Conservation (phyloP, 2,113 vertebrate genomes). For the Siphamia tubifer region DNA sequence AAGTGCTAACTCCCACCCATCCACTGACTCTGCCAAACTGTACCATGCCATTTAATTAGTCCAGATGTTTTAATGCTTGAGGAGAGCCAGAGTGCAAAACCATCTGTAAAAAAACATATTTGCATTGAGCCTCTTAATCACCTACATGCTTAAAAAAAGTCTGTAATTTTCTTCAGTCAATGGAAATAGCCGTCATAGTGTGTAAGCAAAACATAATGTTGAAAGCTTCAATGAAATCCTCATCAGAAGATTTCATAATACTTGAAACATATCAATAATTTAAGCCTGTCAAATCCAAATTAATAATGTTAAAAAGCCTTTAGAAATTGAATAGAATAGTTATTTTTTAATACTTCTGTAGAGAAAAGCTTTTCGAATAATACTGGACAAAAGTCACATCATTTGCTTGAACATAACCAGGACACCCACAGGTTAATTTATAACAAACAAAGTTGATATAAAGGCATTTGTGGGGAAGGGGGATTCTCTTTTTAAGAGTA, state of each 20-base stretch:
- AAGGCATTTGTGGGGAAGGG: background rate
- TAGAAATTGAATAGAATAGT: too few relatives aligned
- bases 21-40: conserved; percentile 50
- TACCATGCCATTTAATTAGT: conserved; percentile 53
- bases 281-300: background rate
- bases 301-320: too few relatives aligned
- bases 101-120: conserved; percentile 31
- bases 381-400: background rate
- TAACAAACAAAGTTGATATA: background rate
- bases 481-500: background rate
- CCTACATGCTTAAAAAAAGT: conserved; percentile 11
- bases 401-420: background rate
- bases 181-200: too few relatives aligned
- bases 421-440: too few relatives aligned
- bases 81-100: conserved; percentile 29
- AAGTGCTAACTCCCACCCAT: conserved; percentile 26
- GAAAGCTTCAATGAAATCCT: too few relatives aligned
- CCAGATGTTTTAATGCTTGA: conserved; percentile 74
- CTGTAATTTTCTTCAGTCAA: too few relatives aligned
- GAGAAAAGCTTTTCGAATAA: too few relatives aligned
- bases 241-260: too few relatives aligned
- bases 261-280: background rate
- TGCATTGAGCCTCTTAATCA: conserved; percentile 4
- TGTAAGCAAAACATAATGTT: too few relatives aligned
- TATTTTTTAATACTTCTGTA: too few relatives aligned